Percentiles rank a stretch among this genome's conserved stretches.
Evolutionary conservation across 2,797 vertebrate species (phyloP).

Genomic region (Austrolebias charrua): DNA sequence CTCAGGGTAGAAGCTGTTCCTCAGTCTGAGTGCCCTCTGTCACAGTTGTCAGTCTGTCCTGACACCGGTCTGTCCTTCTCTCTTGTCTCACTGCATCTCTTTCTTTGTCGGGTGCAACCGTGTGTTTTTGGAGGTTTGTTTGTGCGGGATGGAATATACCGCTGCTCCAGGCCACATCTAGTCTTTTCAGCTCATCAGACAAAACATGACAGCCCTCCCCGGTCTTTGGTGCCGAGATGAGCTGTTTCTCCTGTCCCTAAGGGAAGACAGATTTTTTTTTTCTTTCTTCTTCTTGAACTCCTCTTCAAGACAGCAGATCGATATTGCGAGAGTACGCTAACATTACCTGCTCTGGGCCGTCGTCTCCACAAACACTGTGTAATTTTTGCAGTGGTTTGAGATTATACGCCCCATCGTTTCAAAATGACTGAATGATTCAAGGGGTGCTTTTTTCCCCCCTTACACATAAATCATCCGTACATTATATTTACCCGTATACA

Average conservation of each 20-base stretch:
- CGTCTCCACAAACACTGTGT: constrained; percentile 60
- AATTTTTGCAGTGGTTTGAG: constrained; percentile 62
- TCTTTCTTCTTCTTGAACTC: constrained; percentile 75
- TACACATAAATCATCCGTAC: constrained; percentile 5
- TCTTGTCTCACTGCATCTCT: constrained; percentile 66
- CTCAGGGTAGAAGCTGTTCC: too few relatives aligned
- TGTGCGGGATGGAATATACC: constrained; percentile 74
- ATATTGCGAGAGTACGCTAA: constrained; percentile 63
- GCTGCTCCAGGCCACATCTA: constrained; percentile 71
- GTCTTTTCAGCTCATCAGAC: constrained; percentile 81
- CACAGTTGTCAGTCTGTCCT: constrained; percentile 64
- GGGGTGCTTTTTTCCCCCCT: constrained; percentile 21
- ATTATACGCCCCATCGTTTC: constrained; percentile 42
- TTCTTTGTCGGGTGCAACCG: constrained; percentile 73
- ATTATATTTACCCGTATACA: neutral
- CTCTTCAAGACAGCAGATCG: constrained; percentile 75
- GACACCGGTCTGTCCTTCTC: constrained; percentile 73
- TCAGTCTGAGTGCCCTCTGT: constrained; percentile 66
- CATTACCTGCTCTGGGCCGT: constrained; percentile 66
- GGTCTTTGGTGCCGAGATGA: constrained; percentile 80
- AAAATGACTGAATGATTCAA: constrained; percentile 48
- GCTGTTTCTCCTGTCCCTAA: constrained; percentile 71
- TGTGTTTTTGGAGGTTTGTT: constrained; percentile 79
- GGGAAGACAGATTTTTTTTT: constrained; percentile 69
- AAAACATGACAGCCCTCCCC: constrained; percentile 81